Conservation (phyloP, 2,888 invertebrate genomes). For the Ashinkailepas kermadecensis region DNA sequence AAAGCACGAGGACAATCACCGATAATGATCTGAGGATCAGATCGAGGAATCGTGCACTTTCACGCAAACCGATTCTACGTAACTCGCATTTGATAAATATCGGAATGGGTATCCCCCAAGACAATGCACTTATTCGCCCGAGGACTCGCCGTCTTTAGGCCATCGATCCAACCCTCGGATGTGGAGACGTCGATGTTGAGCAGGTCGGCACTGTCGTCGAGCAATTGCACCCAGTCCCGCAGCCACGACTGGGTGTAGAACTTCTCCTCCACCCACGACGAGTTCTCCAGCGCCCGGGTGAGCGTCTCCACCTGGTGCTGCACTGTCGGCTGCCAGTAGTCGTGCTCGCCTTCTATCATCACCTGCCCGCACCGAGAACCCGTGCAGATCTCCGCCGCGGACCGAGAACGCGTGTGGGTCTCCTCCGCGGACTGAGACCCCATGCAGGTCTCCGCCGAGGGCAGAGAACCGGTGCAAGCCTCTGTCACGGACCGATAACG, state of each 20-base stretch:
- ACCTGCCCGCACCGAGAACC: slow-evolving; percentile 33
- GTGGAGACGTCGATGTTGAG: neutral
- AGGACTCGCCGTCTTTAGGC: neutral
- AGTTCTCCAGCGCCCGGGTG: slow-evolving; percentile 28
- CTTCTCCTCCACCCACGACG: slow-evolving; percentile 26
- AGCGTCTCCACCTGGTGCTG: slow-evolving; percentile 29
- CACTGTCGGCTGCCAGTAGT: slow-evolving; percentile 36
- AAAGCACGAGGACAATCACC: too few relatives aligned
- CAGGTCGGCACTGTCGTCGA: neutral
- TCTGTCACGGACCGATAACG: too few relatives aligned
- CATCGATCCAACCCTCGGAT: neutral
- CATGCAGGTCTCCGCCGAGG: too few relatives aligned
- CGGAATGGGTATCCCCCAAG: too few relatives aligned
- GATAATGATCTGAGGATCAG: too few relatives aligned
- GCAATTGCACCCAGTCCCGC: slow-evolving; percentile 34
- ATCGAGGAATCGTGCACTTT: too few relatives aligned
- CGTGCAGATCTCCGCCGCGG: neutral
- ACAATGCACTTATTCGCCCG: too few relatives aligned
- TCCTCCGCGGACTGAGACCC: too few relatives aligned
- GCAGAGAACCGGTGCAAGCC: too few relatives aligned
- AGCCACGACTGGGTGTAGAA: slow-evolving; percentile 80
- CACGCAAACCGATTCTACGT: too few relatives aligned
- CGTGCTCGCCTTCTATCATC: slow-evolving; percentile 36
- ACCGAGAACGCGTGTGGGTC: too few relatives aligned
- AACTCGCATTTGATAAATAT: too few relatives aligned